A percentile compares a stretch with the other conserved stretches of the same genome.
These are phyloP conservation scores for Mythimna vitellina DNA, from an alignment of 2,888 invertebrate species.

Conservation along the genomic window DNA sequence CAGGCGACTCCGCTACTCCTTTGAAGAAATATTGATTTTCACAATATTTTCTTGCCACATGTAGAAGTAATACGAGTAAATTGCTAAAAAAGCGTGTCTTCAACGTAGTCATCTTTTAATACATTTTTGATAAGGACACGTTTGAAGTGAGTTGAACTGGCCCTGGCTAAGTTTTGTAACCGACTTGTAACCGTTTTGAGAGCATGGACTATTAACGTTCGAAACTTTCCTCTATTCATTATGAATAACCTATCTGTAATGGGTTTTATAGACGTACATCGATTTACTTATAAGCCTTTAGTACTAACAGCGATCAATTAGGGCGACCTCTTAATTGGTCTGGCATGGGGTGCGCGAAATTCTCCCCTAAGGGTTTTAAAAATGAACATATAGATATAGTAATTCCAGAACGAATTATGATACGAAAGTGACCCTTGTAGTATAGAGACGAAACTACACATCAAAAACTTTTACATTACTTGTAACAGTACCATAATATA, in stretches of 20 bases:
- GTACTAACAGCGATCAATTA: constrained; percentile 35
- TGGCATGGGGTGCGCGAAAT: constrained; percentile 31
- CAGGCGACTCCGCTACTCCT: no score
- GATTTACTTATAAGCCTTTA: constrained; percentile 17
- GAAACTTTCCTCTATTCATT: not conserved
- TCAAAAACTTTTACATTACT: constrained; percentile 15
- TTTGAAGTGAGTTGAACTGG: no score
- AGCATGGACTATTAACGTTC: not conserved
- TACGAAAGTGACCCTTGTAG: not conserved
- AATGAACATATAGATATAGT: not conserved
- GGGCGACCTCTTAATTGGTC: constrained; percentile 33
- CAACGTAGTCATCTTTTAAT: no score
- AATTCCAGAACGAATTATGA: not conserved
- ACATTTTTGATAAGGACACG: no score
- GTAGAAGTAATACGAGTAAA: no score
- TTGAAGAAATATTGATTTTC: no score
- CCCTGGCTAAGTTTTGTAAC: no score
- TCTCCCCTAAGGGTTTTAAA: constrained; percentile 17
- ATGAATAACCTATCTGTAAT: not conserved
- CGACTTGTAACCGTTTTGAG: no score
- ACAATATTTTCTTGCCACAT: no score
- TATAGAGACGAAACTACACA: not conserved
- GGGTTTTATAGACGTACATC: not conserved
- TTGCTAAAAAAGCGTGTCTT: no score
- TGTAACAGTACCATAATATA: not conserved